Base-by-base conservation (phyloP, 2,113 vertebrate species). In the Notarius quadriscutis region DNA sequence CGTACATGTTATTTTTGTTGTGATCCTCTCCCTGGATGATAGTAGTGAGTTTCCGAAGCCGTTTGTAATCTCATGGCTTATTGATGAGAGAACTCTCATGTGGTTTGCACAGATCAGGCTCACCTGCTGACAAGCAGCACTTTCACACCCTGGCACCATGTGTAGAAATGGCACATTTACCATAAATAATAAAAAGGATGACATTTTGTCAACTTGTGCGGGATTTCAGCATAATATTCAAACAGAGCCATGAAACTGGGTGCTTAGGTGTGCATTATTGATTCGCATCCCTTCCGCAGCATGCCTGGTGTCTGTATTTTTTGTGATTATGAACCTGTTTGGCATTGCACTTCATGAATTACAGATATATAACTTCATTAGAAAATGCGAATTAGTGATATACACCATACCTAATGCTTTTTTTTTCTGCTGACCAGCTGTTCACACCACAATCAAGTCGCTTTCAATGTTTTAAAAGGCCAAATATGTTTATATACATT, bases 41-140 rank as follows among this genome's bases (percentile, higher is more conserved):
- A 51, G 20, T 12, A 11, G 60, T 57, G 50, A 7, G 57, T 55
- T 72, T 86, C 25, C 67, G 58, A 86, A 77, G 85, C 22, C 90
- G 89, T 91, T 93, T 93, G 93, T 92, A 80, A 90, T 87, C 92
- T 95, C 91, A 94, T 95, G 93, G 88, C 89, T 95, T 94, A 95
- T 93, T 95, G 91, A 94, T 93, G 89, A 90, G 77, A 80, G 91
- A 87, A 86, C 89, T 92, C 89, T 93, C 91, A 89, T 87, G 89
- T 89, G 92, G 91, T 94, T 94, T 94, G 92, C 89, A 92, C 87
- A 88, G 86, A 88, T 90, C 86, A 79, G 69, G 58, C 75, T 91
- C 83, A 92, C 93, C 92, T 93, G 93, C 93, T 91, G 93, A 92
- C 93, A 93, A 92, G 91, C 92, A 92, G 84, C 88, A 90, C 84